Conservation (phyloP, 2,888 invertebrate species). For the Zaprionus lineosus region DNA sequence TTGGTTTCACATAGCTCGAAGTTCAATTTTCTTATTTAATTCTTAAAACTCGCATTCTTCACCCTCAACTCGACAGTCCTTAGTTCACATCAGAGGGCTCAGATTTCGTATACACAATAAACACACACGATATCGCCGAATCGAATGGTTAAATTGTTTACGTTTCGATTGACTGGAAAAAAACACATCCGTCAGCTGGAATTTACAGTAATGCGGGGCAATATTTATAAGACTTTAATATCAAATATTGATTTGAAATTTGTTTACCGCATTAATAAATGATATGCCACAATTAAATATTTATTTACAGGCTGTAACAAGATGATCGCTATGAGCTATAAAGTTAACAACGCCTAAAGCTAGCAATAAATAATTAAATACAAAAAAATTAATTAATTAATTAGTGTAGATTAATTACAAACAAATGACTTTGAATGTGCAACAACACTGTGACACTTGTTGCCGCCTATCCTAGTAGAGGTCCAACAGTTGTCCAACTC, state of each 20-base stretch:
- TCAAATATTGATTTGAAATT: not conserved
- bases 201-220: conserved; percentile 12
- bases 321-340: conserved; percentile 28
- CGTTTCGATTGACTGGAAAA: not conserved
- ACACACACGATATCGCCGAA: not conserved
- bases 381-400: conserved; percentile 37
- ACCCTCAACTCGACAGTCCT: too few species aligned
- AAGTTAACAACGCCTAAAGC: conserved; percentile 63
- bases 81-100: conserved; percentile 1
- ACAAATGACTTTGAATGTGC: conserved; percentile 80
- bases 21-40: conserved; percentile 5
- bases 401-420: conserved; percentile 59
- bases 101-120: conserved; percentile 40
- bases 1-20: conserved; percentile 40
- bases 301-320: conserved; percentile 67
- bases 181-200: conserved; percentile 43
- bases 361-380: conserved; percentile 53
- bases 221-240: not conserved
- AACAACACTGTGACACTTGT: conserved; percentile 39
- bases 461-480: conserved; percentile 46
- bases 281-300: conserved; percentile 39
- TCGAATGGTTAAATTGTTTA: conserved; percentile 13
- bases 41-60: not conserved
- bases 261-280: not conserved
- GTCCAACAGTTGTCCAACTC: conserved; percentile 19